A percentile compares a stretch with the other conserved stretches of the same genome.
Evolutionary conservation across 2,797 vertebrate genomes (phyloP).

Genomic region (Nasua narica): DNA sequence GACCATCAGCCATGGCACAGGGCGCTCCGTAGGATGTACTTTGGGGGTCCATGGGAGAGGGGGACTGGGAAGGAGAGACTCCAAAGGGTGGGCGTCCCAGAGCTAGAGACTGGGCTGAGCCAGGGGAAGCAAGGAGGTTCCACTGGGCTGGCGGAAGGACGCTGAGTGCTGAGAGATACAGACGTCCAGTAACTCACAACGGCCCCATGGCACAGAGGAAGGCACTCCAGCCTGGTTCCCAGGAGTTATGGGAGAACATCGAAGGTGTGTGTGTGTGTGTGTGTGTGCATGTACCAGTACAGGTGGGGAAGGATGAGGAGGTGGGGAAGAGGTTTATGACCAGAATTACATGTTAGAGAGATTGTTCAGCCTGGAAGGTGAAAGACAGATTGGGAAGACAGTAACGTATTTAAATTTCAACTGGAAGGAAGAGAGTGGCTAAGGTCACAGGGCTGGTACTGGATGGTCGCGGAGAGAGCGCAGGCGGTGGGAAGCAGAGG

Average conservation of each 20-base stretch:
- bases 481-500: background rate
- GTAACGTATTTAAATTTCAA: background rate
- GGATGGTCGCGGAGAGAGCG: background rate
- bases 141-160: fast-evolving
- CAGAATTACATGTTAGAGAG: background rate
- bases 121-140: too few relatives aligned
- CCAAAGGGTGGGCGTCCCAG: background rate
- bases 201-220: background rate
- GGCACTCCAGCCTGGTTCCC: background rate
- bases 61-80: too few relatives aligned
- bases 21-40: fast-evolving
- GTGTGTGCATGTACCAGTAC: background rate
- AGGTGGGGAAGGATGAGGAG: background rate
- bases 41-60: background rate
- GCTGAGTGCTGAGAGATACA: too few relatives aligned
- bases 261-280: background rate
- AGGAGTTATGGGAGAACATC: background rate
- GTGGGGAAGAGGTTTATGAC: background rate
- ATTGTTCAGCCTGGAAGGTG: background rate
- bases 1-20: background rate
- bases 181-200: fast-evolving
- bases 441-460: too few relatives aligned
- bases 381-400: background rate
- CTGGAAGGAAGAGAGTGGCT: background rate
- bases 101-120: background rate